phyloP scores from a whole-genome alignment of 1,140 invertebrate genomes.

The Helicoverpa zea region DNA sequence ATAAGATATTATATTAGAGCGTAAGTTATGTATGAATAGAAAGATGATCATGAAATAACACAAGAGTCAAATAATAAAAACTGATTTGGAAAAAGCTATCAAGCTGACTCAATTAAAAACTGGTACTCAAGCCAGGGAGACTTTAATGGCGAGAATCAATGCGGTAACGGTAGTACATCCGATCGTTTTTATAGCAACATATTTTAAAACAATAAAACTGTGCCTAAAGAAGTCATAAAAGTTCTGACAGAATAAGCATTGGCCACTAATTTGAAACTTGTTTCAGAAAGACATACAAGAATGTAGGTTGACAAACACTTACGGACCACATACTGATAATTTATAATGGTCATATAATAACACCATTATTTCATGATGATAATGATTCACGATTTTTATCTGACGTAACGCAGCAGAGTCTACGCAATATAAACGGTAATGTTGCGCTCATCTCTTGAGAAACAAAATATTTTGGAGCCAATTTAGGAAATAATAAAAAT shows the following conservation, averaged over 20 bases:
- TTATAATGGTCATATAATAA: constrained; percentile 20
- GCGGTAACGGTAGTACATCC: constrained; percentile 39
- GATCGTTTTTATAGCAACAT: constrained; percentile 14
- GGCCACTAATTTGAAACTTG: neutral
- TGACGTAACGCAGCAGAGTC: constrained; percentile 13
- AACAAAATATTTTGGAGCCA: constrained; percentile 2
- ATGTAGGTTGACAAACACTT: neutral
- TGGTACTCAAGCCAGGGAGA: constrained; percentile 40
- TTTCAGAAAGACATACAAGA: neutral
- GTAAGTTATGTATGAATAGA: neutral
- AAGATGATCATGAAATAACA: constrained; percentile 16
- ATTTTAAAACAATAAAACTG: neutral
- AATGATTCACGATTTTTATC: neutral
- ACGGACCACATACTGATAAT: constrained; percentile 24
- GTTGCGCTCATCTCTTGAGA: constrained; percentile 2
- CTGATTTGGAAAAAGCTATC: constrained; percentile 38
- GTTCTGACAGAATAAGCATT: constrained; percentile 1
- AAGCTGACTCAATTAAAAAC: constrained; percentile 50
- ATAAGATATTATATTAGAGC: too few species aligned
- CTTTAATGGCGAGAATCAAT: constrained; percentile 45
- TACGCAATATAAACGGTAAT: constrained; percentile 9
- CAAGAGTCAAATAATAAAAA: constrained; percentile 4
- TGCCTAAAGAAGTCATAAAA: neutral
- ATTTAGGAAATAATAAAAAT: constrained; percentile 5
- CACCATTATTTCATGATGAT: constrained; percentile 24